Conservation (phyloP, 2,888 invertebrate species). For the Cephus pygmeus region DNA sequence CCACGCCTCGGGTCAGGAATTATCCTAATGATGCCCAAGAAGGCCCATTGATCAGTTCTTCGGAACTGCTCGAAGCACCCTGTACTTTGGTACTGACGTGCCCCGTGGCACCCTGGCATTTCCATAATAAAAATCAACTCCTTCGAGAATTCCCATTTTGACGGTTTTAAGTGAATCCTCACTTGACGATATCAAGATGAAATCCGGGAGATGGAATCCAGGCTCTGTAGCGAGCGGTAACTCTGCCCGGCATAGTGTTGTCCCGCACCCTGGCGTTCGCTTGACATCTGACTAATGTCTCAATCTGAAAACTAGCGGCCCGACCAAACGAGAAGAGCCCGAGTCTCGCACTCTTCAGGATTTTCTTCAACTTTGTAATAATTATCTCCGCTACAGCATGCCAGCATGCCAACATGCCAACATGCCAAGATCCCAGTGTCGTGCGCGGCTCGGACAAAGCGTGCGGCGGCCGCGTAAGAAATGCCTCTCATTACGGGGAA, state of each 20-base stretch:
- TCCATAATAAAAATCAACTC: too few relatives aligned
- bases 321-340: not conserved
- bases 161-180: too few relatives aligned
- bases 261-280: not conserved
- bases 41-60: too few relatives aligned
- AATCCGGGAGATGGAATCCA: too few relatives aligned
- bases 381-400: slow-evolving; percentile 29
- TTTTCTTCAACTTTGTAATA: slow-evolving; percentile 41
- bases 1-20: slow-evolving; percentile 59
- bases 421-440: slow-evolving; percentile 8
- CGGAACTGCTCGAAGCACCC: too few relatives aligned
- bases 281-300: slow-evolving; percentile 31
- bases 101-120: too few relatives aligned
- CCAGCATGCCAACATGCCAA: not conserved
- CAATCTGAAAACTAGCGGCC: slow-evolving; percentile 26
- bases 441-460: slow-evolving; percentile 39
- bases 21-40: slow-evolving; percentile 53
- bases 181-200: too few relatives aligned
- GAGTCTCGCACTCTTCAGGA: not conserved
- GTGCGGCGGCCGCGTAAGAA: slow-evolving; percentile 32
- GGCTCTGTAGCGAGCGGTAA: too few relatives aligned
- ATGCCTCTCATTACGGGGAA: slow-evolving; percentile 42
- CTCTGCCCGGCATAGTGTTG: too few relatives aligned
- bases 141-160: too few relatives aligned
- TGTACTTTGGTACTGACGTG: too few relatives aligned